These are phyloP conservation scores for Prenolepis imparis DNA, from an alignment of 2,888 invertebrate species.

Conservation along the genomic window DNA sequence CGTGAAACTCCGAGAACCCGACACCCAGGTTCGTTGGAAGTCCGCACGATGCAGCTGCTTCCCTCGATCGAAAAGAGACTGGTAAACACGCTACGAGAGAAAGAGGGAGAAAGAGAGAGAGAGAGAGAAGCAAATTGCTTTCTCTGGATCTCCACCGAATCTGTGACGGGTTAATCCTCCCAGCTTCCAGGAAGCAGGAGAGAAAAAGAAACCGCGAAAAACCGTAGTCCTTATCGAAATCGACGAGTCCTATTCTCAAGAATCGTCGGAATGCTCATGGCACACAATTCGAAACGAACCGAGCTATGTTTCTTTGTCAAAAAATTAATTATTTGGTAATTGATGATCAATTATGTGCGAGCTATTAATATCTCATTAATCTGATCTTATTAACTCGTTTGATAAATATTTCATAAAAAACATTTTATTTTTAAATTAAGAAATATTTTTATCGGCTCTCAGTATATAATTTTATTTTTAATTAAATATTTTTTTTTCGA, in stretches of 20 bases:
- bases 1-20: conserved; percentile 80
- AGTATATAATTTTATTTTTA: too few relatives aligned
- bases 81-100: conserved; percentile 53
- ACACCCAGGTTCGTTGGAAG: conserved; percentile 76
- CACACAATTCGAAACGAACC: conserved; percentile 2
- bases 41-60: conserved; percentile 55
- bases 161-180: conserved; percentile 85
- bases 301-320: neutral
- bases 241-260: conserved; percentile 59
- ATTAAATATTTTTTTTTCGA: neutral
- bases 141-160: conserved; percentile 78
- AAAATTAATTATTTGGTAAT: neutral
- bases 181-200: conserved; percentile 81
- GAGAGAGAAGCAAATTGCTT: conserved; percentile 74
- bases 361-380: conserved; percentile 1
- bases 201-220: conserved; percentile 68
- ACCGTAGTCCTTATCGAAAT: conserved; percentile 67
- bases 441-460: too few relatives aligned
- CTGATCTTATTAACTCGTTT: neutral
- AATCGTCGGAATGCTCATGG: conserved; percentile 57
- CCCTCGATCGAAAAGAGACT: conserved; percentile 44
- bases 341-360: conserved; percentile 8
- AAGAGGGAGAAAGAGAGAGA: conserved; percentile 47
- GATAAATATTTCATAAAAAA: conserved; percentile 11
- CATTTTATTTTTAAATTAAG: too few relatives aligned